Base-by-base conservation (phyloP, 2,797 vertebrate species). In the Pogonophryne albipinna region DNA sequence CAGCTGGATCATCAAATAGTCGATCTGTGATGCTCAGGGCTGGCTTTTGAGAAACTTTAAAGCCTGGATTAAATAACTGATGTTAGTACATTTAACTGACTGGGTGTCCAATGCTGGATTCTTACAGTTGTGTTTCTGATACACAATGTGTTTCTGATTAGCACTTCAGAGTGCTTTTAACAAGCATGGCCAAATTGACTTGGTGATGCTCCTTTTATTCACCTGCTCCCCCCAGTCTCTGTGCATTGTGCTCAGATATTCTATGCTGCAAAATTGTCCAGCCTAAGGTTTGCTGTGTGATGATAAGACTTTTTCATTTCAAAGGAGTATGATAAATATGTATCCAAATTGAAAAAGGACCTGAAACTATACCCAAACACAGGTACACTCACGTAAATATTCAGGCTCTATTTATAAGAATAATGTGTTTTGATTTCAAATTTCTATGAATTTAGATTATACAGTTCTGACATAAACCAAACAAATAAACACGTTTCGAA, bases 1-100 rank as follows among this genome's bases (percentile, higher is more conserved):
- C 69, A 77, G 71, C 79, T 67, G 78, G 73, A 71, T 80, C 62
- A 56, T 80, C 67, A 83, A 42, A 77, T 9, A 71, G 66, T 74
- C 27, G 34, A 52, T 61, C 55, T 68, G 15, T 49, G 34, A 16
- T 46, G 45, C 27, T 63, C 62, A 31, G 41, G n/a, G 31, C 47
- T 56, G 51, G 56, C 71, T 65, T 68, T 75, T 9, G 68, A 66
- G 34, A 1, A 0, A 47, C 55, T 71, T 76, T 59, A 19, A 61
- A 57, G 42, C 68, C 56, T 55, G n/a, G 61, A 42, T 56, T 31
- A 59, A 41, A n/a, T 65, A 42, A 57, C 45, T 67, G 19, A 64
- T 68, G 13, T 52, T 60, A 16, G 0, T 23, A 13, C 23, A 51
- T 15, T 61, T 46, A 53, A 38, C 46, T 60, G 23, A 53, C 17